A percentile compares a stretch with the other conserved stretches of the same genome.
These are phyloP conservation scores for Cantharis nigra DNA, from an alignment of 2,888 invertebrate species.

Conservation along the genomic window DNA sequence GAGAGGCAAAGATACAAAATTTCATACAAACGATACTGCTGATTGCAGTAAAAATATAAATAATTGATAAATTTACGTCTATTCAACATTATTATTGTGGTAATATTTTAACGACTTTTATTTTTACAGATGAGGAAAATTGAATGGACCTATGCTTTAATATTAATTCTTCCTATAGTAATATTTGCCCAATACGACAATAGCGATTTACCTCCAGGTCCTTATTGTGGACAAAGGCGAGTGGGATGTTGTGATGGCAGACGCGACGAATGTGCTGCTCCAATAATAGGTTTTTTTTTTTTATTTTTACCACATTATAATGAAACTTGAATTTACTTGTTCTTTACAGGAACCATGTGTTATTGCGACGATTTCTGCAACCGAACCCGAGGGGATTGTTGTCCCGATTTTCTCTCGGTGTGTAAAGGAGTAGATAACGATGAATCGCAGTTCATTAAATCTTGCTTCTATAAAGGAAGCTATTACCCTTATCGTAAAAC, in stretches of 20 bases:
- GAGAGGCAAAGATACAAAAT: neutral
- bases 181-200: constrained; percentile 8
- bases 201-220: constrained; percentile 61
- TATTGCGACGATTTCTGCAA: constrained; percentile 96
- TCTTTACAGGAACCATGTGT: constrained; percentile 75
- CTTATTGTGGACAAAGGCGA: constrained; percentile 60
- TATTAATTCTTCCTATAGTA: neutral
- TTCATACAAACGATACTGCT: neutral
- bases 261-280: constrained; percentile 79
- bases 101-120: neutral
- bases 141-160: neutral
- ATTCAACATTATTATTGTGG: too few species aligned
- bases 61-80: neutral
- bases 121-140: constrained; percentile 30
- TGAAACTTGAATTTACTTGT: neutral
- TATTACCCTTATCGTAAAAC: constrained; percentile 60
- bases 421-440: constrained; percentile 62
- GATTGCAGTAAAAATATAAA: neutral
- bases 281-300: constrained; percentile 66
- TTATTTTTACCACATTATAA: neutral
- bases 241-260: constrained; percentile 74
- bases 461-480: constrained; percentile 62
- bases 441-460: constrained; percentile 40
- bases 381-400: constrained; percentile 80
- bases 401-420: constrained; percentile 83